These are phyloP conservation scores for Apis florea DNA, from an alignment of 1,140 invertebrate genomes.

Conservation along the genomic window DNA sequence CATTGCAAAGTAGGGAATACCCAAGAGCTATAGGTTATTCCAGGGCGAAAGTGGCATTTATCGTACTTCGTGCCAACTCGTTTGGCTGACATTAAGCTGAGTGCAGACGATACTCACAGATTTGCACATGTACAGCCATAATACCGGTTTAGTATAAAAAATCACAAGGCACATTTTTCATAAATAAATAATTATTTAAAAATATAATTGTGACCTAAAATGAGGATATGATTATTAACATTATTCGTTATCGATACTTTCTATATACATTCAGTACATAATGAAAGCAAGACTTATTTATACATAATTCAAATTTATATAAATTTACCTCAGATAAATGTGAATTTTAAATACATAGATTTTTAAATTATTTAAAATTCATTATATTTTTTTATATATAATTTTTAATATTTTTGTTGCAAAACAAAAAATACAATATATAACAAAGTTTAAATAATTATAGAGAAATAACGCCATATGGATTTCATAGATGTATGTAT, in stretches of 20 bases:
- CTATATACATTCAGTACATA: no score
- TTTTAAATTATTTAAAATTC: no score
- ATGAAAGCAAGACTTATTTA: no score
- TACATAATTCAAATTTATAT: not conserved
- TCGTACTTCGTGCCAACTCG: slow-evolving; percentile 49
- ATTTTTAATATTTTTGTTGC: not conserved
- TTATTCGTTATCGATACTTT: not conserved
- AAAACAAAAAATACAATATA: not conserved
- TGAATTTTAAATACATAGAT: no score
- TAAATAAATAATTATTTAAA: slow-evolving; percentile 36
- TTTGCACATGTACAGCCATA: slow-evolving; percentile 35
- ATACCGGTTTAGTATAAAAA: slow-evolving; percentile 39
- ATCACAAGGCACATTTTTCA: slow-evolving; percentile 22
- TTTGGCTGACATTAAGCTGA: slow-evolving; percentile 49
- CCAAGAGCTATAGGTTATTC: slow-evolving; percentile 36
- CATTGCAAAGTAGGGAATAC: slow-evolving; percentile 23
- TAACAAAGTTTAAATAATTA: not conserved
- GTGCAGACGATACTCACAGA: slow-evolving; percentile 31
- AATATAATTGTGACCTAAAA: slow-evolving; percentile 15
- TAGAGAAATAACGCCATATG: not conserved
- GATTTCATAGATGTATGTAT: not conserved
- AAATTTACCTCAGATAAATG: not conserved
- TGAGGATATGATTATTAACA: not conserved
- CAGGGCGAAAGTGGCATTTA: slow-evolving; percentile 53
- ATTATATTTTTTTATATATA: no score